Conservation (phyloP, 2,797 vertebrate species). For the Tragopan temminckii region DNA sequence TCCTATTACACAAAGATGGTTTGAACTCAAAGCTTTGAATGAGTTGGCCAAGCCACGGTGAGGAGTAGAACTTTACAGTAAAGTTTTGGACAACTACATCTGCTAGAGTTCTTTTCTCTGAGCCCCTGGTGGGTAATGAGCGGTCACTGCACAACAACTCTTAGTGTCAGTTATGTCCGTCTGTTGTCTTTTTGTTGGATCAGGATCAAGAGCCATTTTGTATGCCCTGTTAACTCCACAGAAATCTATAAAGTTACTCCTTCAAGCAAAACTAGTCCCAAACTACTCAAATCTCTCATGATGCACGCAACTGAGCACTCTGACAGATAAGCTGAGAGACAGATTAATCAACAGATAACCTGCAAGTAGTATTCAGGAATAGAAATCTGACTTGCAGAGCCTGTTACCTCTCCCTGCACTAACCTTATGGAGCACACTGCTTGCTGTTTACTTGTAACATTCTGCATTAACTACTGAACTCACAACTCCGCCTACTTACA, state of each 20-base stretch:
- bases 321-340: background rate
- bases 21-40: background rate
- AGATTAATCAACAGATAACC: background rate
- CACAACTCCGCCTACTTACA: constrained; percentile 27
- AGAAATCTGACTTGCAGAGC: background rate
- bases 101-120: background rate
- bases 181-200: background rate
- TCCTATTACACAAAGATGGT: background rate
- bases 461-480: background rate
- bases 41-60: background rate
- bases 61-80: background rate
- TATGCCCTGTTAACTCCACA: background rate
- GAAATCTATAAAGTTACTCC: background rate
- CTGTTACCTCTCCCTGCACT: background rate
- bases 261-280: background rate
- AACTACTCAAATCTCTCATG: background rate
- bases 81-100: background rate
- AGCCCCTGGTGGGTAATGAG: background rate
- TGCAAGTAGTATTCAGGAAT: background rate
- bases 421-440: background rate
- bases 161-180: background rate
- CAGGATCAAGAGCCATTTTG: background rate
- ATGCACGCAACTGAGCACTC: background rate
- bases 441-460: background rate
- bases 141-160: background rate